These are phyloP conservation scores for Pseudoatta argentina DNA, from an alignment of 1,140 invertebrate species.

Conservation along the genomic window DNA sequence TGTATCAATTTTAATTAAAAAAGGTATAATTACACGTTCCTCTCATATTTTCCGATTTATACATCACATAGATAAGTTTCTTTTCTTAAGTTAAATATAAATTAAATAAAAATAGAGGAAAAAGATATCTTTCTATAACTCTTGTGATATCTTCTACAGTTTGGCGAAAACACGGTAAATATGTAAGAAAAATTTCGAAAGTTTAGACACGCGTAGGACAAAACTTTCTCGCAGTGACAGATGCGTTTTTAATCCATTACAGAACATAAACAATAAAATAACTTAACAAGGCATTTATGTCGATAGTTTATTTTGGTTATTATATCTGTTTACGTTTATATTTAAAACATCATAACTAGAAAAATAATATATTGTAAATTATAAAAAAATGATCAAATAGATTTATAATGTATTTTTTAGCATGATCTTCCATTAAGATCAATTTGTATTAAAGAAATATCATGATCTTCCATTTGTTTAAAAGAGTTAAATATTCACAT, in stretches of 20 bases:
- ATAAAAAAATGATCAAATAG: neutral
- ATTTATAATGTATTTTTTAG: neutral
- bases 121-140: neutral
- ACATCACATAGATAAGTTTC: neutral
- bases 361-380: neutral
- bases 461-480: neutral
- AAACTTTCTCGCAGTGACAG: slow-evolving; percentile 31
- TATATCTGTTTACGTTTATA: neutral
- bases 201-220: slow-evolving; percentile 18
- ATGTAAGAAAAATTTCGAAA: slow-evolving; percentile 17
- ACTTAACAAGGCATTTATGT: neutral
- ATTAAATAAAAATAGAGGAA: slow-evolving; percentile 10
- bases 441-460: neutral
- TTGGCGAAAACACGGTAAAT: neutral
- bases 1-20: neutral
- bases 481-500: neutral
- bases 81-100: slow-evolving; percentile 6
- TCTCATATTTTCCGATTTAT: neutral
- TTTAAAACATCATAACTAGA: neutral
- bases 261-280: neutral
- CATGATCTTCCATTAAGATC: neutral
- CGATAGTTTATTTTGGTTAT: neutral
- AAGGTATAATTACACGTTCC: neutral
- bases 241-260: slow-evolving; percentile 46
- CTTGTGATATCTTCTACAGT: neutral